A percentile compares a stretch with the other conserved stretches of the same genome.
Evolutionary conservation across 2,888 invertebrate species (phyloP).

Genomic region (Phymatocera aterrima): DNA sequence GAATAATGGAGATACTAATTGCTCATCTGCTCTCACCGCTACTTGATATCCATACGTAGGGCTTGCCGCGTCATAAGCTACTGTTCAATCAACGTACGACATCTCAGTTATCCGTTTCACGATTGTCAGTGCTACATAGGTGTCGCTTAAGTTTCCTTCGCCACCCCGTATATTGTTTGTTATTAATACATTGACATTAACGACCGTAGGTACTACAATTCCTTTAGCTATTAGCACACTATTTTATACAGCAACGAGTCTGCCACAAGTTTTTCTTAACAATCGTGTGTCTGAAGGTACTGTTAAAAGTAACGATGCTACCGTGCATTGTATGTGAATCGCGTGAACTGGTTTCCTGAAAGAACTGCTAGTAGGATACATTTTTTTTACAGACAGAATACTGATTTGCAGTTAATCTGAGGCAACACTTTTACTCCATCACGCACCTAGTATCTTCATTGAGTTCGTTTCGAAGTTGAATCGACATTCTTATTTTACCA

Average conservation of each 20-base stretch:
- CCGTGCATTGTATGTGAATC: not conserved
- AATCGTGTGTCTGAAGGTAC: not conserved
- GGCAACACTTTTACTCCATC: not conserved
- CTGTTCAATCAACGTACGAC: constrained; percentile 11
- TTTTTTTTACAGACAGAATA: not conserved
- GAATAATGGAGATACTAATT: constrained; percentile 21
- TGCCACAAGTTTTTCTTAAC: not conserved
- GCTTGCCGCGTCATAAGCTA: not conserved
- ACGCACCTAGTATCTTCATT: not conserved
- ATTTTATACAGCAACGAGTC: not conserved
- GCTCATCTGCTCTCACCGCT: not conserved
- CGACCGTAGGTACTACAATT: constrained; percentile 23
- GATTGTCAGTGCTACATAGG: not conserved
- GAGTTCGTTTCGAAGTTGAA: not conserved
- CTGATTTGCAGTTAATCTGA: not conserved
- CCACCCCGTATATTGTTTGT: not conserved
- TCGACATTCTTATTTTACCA: not conserved
- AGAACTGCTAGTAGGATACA: not conserved
- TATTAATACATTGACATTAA: constrained; percentile 20
- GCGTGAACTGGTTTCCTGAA: not conserved
- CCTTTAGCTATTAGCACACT: constrained; percentile 12
- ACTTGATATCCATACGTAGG: not conserved
- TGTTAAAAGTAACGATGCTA: not conserved
- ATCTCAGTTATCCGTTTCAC: not conserved
- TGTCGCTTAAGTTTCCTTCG: not conserved